Percentiles rank a stretch among this genome's conserved stretches.
phyloP scores from a whole-genome alignment of 2,888 invertebrate genomes.

The Julus scanicus region DNA sequence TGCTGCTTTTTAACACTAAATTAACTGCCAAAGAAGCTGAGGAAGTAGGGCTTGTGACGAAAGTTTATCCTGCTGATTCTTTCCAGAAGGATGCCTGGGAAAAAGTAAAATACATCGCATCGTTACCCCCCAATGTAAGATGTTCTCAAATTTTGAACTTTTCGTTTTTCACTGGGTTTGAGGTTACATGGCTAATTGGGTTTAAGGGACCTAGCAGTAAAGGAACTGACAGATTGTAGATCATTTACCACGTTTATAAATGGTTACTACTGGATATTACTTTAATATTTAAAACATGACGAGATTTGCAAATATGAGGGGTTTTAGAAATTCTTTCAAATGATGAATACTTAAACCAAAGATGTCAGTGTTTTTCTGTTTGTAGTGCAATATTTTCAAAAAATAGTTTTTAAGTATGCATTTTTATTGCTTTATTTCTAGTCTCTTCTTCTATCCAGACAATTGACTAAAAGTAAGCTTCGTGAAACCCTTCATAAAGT shows the following conservation, averaged over 20 bases:
- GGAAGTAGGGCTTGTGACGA: slow-evolving; percentile 80
- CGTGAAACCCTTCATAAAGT: slow-evolving; percentile 74
- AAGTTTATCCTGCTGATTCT: slow-evolving; percentile 76
- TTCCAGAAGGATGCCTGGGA: slow-evolving; percentile 73
- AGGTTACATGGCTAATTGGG: no score
- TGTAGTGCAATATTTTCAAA: neutral
- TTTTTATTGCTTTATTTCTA: slow-evolving; percentile 61
- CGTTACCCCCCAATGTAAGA: slow-evolving; percentile 66
- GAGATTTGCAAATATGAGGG: no score
- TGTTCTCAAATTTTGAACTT: neutral
- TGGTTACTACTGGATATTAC: no score
- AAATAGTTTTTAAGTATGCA: neutral
- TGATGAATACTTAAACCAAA: neutral
- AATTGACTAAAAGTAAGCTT: slow-evolving; percentile 73
- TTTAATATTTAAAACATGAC: no score
- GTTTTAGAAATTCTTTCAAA: neutral
- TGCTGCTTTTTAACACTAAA: slow-evolving; percentile 77
- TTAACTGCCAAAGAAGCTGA: slow-evolving; percentile 83
- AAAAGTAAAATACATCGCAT: slow-evolving; percentile 67
- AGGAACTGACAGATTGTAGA: no score
- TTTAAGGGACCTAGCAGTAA: no score
- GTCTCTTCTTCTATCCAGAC: slow-evolving; percentile 78
- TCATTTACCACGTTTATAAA: no score
- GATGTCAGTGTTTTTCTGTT: neutral
- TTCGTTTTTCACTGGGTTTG: no score